These are phyloP conservation scores for Epinotia demarniana DNA, from an alignment of 2,888 invertebrate genomes.

Conservation along the genomic window DNA sequence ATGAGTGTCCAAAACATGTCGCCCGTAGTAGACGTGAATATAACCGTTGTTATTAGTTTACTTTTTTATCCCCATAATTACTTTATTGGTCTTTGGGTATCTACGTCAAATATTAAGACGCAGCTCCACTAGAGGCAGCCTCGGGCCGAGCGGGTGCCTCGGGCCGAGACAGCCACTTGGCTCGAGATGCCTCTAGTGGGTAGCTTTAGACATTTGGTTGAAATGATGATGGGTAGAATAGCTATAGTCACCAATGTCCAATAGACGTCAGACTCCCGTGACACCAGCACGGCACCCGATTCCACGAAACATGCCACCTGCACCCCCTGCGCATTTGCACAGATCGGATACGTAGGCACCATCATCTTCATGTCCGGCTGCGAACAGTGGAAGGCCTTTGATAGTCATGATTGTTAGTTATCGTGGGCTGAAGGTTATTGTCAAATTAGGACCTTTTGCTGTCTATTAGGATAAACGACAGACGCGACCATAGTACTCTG, in stretches of 20 bases:
- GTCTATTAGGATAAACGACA: not conserved
- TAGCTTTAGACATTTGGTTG: too few relatives aligned
- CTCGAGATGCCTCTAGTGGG: too few relatives aligned
- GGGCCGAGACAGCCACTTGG: too few relatives aligned
- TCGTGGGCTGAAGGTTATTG: not conserved
- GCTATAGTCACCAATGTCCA: conserved; percentile 64
- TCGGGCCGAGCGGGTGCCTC: too few relatives aligned
- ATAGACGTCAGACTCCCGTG: conserved; percentile 59
- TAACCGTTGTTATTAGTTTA: too few relatives aligned
- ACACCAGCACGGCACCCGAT: conserved; percentile 63
- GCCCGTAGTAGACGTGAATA: too few relatives aligned
- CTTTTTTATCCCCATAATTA: too few relatives aligned
- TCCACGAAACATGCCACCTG: conserved; percentile 67
- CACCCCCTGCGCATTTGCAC: conserved; percentile 53
- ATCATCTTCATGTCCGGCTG: conserved; percentile 62
- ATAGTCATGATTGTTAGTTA: not conserved
- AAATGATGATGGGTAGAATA: too few relatives aligned
- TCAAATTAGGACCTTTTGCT: not conserved
- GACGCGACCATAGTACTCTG: not conserved
- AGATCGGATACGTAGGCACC: conserved; percentile 59
- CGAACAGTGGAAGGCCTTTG: not conserved
- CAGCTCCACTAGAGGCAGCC: too few relatives aligned
- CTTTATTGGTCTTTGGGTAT: too few relatives aligned
- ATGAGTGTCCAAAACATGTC: too few relatives aligned
- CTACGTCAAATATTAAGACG: too few relatives aligned